A percentile compares a stretch with the other conserved stretches of the same genome.
phyloP scores from a whole-genome alignment of 2,113 vertebrate genomes.

The Pristiophorus japonicus region DNA sequence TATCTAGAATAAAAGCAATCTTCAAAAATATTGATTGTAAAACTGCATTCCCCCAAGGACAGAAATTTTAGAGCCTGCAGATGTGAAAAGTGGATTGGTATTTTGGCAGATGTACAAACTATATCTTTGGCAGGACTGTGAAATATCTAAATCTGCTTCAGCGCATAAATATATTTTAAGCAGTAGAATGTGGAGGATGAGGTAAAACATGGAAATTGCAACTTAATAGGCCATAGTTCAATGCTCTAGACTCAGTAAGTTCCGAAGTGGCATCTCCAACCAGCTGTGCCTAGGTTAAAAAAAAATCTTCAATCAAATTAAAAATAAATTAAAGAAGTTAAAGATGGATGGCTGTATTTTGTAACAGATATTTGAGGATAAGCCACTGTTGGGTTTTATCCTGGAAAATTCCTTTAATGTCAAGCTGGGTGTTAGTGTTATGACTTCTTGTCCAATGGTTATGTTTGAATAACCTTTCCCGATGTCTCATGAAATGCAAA shows the following conservation, averaged over 20 bases:
- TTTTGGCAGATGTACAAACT: not conserved
- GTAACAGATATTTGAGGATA: not conserved
- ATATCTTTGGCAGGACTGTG: not conserved
- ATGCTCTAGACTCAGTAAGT: not conserved
- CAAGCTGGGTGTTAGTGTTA: not conserved
- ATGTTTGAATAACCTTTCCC: not conserved
- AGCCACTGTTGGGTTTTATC: not conserved
- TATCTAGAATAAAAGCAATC: not conserved
- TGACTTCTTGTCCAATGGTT: not conserved
- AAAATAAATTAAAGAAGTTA: not conserved
- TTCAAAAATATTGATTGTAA: not conserved
- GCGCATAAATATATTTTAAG: not conserved
- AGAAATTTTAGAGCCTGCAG: not conserved
- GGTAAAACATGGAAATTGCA: not conserved
- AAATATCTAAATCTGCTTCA: not conserved
- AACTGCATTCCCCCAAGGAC: not conserved
- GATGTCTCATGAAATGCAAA: not conserved
- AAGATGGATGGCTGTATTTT: no score
- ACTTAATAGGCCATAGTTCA: not conserved
- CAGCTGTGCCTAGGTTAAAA: not conserved
- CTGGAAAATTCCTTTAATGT: no score
- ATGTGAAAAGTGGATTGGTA: not conserved
- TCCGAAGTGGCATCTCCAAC: not conserved
- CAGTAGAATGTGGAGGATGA: not conserved
- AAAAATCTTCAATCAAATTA: not conserved